phyloP scores from a whole-genome alignment of 2,888 invertebrate species.

The Agrochola litura region DNA sequence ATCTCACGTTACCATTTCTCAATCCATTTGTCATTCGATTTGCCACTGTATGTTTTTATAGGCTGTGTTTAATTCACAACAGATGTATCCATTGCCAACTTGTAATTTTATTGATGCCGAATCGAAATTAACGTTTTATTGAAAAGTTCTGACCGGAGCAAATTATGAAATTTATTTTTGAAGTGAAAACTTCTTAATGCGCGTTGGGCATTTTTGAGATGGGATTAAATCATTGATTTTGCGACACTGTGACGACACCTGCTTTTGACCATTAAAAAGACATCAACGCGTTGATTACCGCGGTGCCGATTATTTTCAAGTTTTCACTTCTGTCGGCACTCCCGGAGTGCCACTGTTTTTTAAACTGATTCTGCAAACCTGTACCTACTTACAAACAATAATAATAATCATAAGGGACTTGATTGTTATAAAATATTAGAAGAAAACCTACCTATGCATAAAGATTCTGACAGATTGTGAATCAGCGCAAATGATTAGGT shows the following conservation, averaged over 20 bases:
- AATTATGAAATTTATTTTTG: not conserved
- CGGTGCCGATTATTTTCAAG: too few relatives aligned
- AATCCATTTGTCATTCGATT: conserved; percentile 25
- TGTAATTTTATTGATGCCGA: conserved; percentile 14
- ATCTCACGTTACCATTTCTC: conserved; percentile 14
- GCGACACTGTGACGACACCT: too few relatives aligned
- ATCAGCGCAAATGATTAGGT: not conserved
- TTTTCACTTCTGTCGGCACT: too few relatives aligned
- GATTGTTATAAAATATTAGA: not conserved
- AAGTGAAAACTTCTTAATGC: too few relatives aligned
- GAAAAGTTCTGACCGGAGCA: not conserved
- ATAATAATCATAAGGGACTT: not conserved
- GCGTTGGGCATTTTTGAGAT: too few relatives aligned
- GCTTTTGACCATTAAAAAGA: too few relatives aligned
- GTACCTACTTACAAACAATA: not conserved
- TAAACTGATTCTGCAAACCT: not conserved
- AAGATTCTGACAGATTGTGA: not conserved
- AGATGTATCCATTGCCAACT: not conserved
- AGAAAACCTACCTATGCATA: not conserved
- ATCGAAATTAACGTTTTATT: not conserved
- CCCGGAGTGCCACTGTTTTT: not conserved
- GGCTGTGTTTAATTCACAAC: not conserved
- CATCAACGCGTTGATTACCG: too few relatives aligned
- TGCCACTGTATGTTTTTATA: conserved; percentile 14
- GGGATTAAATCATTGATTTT: too few relatives aligned